Percentiles rank a stretch among this genome's conserved stretches.
phyloP scores from a whole-genome alignment of 2,113 vertebrate species.

The Mormyrus lacerda region DNA sequence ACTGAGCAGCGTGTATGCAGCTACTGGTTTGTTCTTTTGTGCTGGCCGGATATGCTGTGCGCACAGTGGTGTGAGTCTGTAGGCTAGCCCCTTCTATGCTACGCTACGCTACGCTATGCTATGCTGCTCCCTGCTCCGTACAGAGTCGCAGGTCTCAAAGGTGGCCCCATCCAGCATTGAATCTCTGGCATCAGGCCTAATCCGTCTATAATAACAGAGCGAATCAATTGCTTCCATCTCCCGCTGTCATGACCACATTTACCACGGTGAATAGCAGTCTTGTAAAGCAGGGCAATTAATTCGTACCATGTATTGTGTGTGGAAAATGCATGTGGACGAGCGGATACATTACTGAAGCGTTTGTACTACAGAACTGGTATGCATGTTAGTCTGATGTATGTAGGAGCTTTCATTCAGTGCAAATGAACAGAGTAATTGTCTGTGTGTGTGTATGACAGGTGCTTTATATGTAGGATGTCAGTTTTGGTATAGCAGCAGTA shows the following conservation, averaged over 20 bases:
- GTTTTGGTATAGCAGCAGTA: not conserved
- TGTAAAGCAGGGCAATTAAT: slow-evolving; percentile 29
- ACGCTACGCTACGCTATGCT: not conserved
- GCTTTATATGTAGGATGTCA: not conserved
- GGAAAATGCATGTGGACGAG: not conserved
- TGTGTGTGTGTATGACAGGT: not conserved
- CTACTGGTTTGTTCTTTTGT: not conserved
- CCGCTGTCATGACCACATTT: slow-evolving; percentile 20
- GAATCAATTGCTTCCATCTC: slow-evolving; percentile 33
- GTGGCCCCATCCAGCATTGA: not conserved
- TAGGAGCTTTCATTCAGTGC: not conserved
- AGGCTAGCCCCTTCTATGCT: not conserved
- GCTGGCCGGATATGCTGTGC: not conserved
- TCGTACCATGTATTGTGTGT: not conserved
- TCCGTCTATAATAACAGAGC: slow-evolving; percentile 25
- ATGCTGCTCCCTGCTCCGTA: not conserved
- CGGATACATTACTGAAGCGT: not conserved
- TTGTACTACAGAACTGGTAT: not conserved
- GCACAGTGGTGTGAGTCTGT: not conserved
- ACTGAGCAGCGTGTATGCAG: not conserved
- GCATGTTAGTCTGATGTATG: not conserved
- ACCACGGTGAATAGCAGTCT: slow-evolving; percentile 15
- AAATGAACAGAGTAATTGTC: not conserved
- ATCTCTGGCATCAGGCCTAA: slow-evolving; percentile 21
- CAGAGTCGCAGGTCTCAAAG: not conserved